Percentiles rank a stretch among this genome's conserved stretches.
Evolutionary conservation across 1,140 invertebrate species (phyloP).

Genomic region (Marisa cornuarietis): DNA sequence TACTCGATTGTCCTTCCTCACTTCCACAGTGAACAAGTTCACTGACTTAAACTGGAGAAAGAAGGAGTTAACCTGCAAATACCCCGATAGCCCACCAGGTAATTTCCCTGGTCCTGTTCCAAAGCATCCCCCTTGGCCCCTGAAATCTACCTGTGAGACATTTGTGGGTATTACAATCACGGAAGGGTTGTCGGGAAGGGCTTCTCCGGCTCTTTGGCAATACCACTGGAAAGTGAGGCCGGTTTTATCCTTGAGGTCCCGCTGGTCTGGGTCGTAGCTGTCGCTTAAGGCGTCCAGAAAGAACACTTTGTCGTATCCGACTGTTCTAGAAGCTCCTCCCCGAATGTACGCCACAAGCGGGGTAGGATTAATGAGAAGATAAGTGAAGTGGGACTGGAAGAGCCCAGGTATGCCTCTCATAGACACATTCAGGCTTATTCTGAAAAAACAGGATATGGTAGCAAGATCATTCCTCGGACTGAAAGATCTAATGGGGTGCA

Average conservation of each 20-base stretch:
- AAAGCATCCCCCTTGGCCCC: constrained; percentile 34
- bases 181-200: not conserved
- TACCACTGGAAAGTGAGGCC: constrained; percentile 37
- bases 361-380: constrained; percentile 34
- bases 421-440: constrained; percentile 44
- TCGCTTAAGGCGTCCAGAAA: constrained; percentile 31
- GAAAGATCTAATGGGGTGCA: no score
- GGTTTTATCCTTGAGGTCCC: constrained; percentile 16
- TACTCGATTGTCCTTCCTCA: constrained; percentile 26
- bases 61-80: constrained; percentile 29
- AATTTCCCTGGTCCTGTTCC: constrained; percentile 37
- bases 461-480: no score
- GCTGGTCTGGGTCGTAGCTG: constrained; percentile 40
- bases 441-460: not conserved
- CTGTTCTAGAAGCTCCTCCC: constrained; percentile 35
- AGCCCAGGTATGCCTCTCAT: constrained; percentile 44
- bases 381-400: constrained; percentile 37
- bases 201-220: constrained; percentile 31
- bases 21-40: constrained; percentile 37
- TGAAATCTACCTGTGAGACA: not conserved
- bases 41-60: constrained; percentile 28
- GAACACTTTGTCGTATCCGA: constrained; percentile 41
- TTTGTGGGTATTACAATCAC: constrained; percentile 30
- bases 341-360: constrained; percentile 30
- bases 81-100: not conserved